Evolutionary conservation across 92 coral and sea anemone genomes (phyloP).

Genomic region (Palythoa heliodiscus): DNA sequence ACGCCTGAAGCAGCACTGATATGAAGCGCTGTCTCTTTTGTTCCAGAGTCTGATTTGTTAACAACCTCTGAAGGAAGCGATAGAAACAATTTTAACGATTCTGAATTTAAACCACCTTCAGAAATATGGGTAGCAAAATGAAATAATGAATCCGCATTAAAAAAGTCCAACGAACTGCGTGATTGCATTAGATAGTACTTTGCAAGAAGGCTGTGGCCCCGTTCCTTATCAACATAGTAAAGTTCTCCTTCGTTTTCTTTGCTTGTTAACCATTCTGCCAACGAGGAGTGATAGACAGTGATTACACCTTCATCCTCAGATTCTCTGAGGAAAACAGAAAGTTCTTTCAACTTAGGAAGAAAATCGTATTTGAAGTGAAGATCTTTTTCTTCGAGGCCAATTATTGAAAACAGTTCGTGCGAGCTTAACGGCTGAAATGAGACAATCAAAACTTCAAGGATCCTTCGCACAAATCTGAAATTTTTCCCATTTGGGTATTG

Average conservation of each 20-base stretch:
- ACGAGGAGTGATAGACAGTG: conserved; percentile 50
- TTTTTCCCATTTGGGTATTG: conserved; percentile 19
- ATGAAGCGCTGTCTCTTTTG: conserved; percentile 54
- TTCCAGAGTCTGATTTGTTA: conserved; percentile 39
- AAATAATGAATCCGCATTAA: conserved; percentile 41
- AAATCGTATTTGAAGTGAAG: conserved; percentile 50
- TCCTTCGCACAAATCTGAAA: conserved; percentile 44
- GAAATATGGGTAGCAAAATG: conserved; percentile 56
- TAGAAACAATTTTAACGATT: conserved; percentile 23
- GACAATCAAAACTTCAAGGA: conserved; percentile 57
- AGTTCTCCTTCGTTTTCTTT: conserved; percentile 47
- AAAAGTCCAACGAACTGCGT: not conserved
- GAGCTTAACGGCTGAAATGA: conserved; percentile 44
- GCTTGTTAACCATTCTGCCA: conserved; percentile 64
- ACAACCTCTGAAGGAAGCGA: conserved; percentile 40
- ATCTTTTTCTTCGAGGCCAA: conserved; percentile 38
- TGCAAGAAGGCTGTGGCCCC: conserved; percentile 54
- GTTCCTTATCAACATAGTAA: conserved; percentile 47
- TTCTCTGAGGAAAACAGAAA: conserved; percentile 56
- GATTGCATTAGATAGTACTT: conserved; percentile 40
- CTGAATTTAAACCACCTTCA: conserved; percentile 37
- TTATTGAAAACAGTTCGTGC: conserved; percentile 47
- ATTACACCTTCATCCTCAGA: conserved; percentile 42
- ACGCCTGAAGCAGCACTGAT: conserved; percentile 13
- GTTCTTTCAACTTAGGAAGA: conserved; percentile 45